phyloP scores from a whole-genome alignment of 2,113 vertebrate species.

The Baryphthengus martii region DNA sequence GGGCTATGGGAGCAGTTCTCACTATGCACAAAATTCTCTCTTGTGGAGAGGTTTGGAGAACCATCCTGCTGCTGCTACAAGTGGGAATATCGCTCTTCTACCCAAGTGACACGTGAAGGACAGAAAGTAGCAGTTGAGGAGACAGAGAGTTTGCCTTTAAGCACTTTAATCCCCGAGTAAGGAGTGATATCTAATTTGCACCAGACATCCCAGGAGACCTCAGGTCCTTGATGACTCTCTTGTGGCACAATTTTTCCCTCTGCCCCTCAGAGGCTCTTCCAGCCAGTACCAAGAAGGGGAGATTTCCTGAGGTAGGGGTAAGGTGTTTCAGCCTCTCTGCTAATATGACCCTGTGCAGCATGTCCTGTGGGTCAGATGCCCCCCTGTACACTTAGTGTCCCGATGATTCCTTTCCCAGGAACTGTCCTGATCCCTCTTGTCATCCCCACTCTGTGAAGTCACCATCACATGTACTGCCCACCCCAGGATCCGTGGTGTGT shows the following conservation, averaged over 20 bases:
- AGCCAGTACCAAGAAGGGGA: neutral
- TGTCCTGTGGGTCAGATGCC: neutral
- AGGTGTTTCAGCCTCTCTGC: neutral
- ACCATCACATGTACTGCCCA: neutral
- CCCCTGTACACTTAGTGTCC: fast-evolving
- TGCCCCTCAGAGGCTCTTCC: neutral
- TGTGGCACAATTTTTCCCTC: neutral
- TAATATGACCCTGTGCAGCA: neutral
- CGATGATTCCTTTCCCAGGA: neutral
- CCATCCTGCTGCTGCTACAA: neutral
- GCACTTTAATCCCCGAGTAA: neutral
- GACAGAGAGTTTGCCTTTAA: neutral
- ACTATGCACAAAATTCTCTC: neutral
- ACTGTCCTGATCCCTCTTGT: neutral
- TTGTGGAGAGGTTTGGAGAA: neutral
- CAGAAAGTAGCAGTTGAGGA: neutral
- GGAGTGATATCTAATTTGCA: neutral
- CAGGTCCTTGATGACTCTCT: neutral
- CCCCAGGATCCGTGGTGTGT: fast-evolving
- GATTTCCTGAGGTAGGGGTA: neutral
- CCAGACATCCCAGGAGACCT: neutral
- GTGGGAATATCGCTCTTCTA: neutral
- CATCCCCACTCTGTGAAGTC: neutral
- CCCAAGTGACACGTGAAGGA: neutral
- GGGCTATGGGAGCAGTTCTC: neutral